Evolutionary conservation across 1,140 invertebrate genomes (phyloP).

Genomic region (Anthonomus grandis): DNA sequence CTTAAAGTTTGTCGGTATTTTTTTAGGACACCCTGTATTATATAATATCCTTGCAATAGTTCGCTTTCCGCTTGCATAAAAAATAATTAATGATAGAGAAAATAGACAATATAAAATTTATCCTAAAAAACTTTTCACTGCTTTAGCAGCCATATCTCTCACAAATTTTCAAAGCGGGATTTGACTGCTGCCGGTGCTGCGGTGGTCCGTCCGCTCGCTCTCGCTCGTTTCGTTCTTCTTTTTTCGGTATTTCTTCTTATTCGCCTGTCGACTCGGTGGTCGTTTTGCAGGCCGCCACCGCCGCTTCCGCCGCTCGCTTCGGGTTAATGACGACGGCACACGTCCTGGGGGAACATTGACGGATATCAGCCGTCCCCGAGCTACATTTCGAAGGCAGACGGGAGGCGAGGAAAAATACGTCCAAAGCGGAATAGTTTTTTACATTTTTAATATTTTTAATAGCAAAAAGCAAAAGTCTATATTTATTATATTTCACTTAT

Average conservation of each 20-base stretch:
- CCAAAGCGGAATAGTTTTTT: too few species aligned
- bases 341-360: constrained; percentile 25
- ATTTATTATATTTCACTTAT: too few species aligned
- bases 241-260: constrained; percentile 9
- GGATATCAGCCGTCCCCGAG: background rate
- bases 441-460: too few species aligned
- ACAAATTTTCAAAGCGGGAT: constrained; percentile 8
- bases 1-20: too few species aligned
- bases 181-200: constrained; percentile 8
- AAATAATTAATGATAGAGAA: too few species aligned
- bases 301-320: constrained; percentile 18
- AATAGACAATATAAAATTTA: background rate
- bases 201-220: too few species aligned
- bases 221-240: constrained; percentile 3
- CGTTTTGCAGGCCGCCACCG: constrained; percentile 18
- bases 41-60: too few species aligned
- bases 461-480: too few species aligned
- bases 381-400: background rate
- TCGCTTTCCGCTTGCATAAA: too few species aligned
- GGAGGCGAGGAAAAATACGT: background rate
- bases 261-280: constrained; percentile 10
- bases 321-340: constrained; percentile 29
- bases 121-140: background rate
- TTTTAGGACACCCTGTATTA: too few species aligned
- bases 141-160: constrained; percentile 3